Base-by-base conservation (phyloP, 1,140 invertebrate genomes). In the Piezodorus guildinii region DNA sequence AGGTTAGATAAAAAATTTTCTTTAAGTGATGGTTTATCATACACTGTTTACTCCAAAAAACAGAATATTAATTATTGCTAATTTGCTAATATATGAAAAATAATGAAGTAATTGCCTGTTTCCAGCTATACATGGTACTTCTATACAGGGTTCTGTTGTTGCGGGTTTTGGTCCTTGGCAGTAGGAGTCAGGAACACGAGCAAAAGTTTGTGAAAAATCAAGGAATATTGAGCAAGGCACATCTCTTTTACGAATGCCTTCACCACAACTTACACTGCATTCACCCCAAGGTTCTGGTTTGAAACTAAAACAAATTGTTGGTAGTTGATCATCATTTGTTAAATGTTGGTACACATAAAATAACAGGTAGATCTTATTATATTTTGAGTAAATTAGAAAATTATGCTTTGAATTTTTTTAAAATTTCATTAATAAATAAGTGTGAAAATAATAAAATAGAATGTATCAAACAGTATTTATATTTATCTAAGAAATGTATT, bases 141-240 rank as follows among this genome's bases (percentile, higher is more conserved):
- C 81, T 45, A 83, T 80, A 70, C 91, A 94, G 69, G 82, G 80
- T 71, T 94, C 89, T 0, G 81, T 83, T 68, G 88, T 85, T 0
- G 79, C 69, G 0, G 93, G 92, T 70, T 91, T 93, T 0, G 81
- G 81, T 0, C 90, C 91, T 60, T 85, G 81, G 72, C 94, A 97
- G 68, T 95, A 84, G n/a, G 80, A 81, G 69, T 96, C 91, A 0
- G 92, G 90, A 14, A 96, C 75, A 67, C 84, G 87, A 0, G 88
- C 90, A 45, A 91, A 84, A 0, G 89, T 93, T 63, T 84, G 79
- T 51, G 88, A 91, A 72, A 93, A 93, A 74, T 94, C 91, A 51
- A 97, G 77, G 74, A 91, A 94, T 68, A 96, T 94, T 78, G 94
- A 94, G 76, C 94, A 97, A 64, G 87, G 82, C 1, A 94, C 91